A percentile compares a stretch with the other conserved stretches of the same genome.
These are phyloP conservation scores for Chrysina gloriosa DNA, from an alignment of 2,888 invertebrate species.

Conservation along the genomic window DNA sequence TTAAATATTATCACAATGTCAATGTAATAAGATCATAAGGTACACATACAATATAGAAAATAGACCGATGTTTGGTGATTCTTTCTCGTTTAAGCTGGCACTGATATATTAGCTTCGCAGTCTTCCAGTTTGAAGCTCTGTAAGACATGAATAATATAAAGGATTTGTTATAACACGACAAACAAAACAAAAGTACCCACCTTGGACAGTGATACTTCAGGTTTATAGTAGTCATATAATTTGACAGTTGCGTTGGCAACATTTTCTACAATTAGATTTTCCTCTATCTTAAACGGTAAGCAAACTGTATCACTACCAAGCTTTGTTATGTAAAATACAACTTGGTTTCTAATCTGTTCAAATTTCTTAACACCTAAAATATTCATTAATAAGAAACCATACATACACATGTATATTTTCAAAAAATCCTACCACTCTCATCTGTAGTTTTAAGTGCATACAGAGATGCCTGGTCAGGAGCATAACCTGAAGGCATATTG, in stretches of 20 bases:
- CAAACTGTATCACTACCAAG: conserved; percentile 65
- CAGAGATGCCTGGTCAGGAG: conserved; percentile 70
- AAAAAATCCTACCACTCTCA: not conserved
- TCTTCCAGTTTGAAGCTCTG: conserved; percentile 16
- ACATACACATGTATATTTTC: not conserved
- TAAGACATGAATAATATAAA: not conserved
- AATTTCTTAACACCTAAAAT: conserved; percentile 67
- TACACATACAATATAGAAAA: too few species aligned
- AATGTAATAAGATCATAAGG: too few species aligned
- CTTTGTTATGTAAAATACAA: conserved; percentile 69
- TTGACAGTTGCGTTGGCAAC: conserved; percentile 69
- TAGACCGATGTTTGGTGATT: too few species aligned
- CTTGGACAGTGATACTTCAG: conserved; percentile 65
- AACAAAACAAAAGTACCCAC: conserved; percentile 58
- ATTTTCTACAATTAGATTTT: conserved; percentile 65
- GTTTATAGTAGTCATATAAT: conserved; percentile 75
- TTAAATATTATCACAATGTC: too few species aligned
- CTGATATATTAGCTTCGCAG: not conserved
- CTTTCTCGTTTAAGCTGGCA: not conserved
- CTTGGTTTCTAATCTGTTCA: conserved; percentile 66
- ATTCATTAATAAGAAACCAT: conserved; percentile 33
- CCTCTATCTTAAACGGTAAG: conserved; percentile 65
- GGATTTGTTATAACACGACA: not conserved
- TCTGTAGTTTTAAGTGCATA: conserved; percentile 56
- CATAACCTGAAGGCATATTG: conserved; percentile 73